Base-by-base conservation (phyloP, 1,140 invertebrate genomes). In the Drosophila rufa region DNA sequence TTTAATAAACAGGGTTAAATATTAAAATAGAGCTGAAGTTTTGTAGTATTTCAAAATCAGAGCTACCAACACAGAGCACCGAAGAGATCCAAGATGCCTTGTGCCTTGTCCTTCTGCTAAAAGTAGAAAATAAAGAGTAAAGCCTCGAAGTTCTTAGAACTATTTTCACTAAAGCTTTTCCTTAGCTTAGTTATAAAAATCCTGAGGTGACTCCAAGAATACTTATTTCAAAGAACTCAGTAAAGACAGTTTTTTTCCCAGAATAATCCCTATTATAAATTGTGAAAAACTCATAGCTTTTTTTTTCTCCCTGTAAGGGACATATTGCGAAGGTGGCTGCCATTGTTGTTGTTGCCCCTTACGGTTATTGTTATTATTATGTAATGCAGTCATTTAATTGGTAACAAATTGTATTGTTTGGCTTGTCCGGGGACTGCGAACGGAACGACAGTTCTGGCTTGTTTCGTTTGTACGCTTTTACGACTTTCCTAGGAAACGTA, bases 321-420 rank as follows among this genome's bases (percentile, higher is more conserved):
- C 57, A 73, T 36, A 53, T 75, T 51, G 40, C 11, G 15, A 33
- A 58, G 61, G 58, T 57, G 74, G 55, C 65, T 50, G 36, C 33
- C 40, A 59, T 65, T 71, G 53, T 56, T 79, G 46, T 27, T 82
- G 57, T 53, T 75, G 62, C 19, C 53, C 53, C 53, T 47, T 77
- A 56, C 60, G 50, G 46, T 45, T 79, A 48, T 76, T 86, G 80
- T 86, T 86, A 87, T 86, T 86, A 87, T 86, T 86, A 86, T 87
- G 83, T 89, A 89, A 87, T 89, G 84, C 84, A 87, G 84, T 87
- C 83, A 87, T 87, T 87, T 87, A 87, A 87, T 87, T 87, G 83
- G 83, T 87, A 87, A 89, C 83, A 89, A 87, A 87, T 87, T 87
- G 84, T 89, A 89, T 87, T 87, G 83, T 87, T 87, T 83, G 80